These are phyloP conservation scores for Gymnorhina tibicen DNA, from an alignment of 2,113 vertebrate genomes.

Conservation along the genomic window DNA sequence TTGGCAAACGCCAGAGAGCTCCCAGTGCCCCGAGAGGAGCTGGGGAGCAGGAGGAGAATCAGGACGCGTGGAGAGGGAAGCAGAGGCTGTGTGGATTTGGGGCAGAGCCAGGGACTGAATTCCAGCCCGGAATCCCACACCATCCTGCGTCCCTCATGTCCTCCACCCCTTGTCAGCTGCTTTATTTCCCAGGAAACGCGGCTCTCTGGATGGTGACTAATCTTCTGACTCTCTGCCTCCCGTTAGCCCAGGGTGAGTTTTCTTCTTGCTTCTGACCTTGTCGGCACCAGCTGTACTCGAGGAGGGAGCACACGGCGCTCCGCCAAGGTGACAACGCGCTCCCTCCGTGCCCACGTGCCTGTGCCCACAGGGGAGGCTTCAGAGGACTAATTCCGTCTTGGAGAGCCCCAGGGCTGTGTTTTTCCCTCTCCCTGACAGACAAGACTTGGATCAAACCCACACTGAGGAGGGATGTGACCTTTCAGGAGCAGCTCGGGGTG, in stretches of 20 bases:
- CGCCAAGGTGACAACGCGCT: background rate
- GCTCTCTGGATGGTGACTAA: constrained; percentile 40
- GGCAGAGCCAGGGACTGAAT: background rate
- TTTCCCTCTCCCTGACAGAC: background rate
- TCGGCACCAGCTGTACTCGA: background rate
- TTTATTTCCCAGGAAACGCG: background rate
- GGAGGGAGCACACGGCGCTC: background rate
- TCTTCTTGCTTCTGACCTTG: constrained; percentile 27
- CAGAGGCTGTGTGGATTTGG: background rate
- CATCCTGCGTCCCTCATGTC: background rate
- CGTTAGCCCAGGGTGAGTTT: background rate
- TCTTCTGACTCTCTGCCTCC: background rate
- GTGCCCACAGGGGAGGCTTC: background rate
- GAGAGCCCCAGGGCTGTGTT: background rate
- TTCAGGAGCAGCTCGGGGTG: background rate
- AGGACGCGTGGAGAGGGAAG: background rate
- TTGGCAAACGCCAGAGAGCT: background rate
- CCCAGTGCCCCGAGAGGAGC: background rate
- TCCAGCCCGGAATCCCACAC: background rate
- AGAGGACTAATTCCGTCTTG: background rate
- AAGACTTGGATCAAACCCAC: background rate
- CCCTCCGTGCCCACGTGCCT: accelerated
- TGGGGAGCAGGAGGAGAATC: background rate
- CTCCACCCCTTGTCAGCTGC: background rate
- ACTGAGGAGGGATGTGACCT: background rate